Percentiles rank a stretch among this genome's conserved stretches.
Evolutionary conservation across 2,113 vertebrate species (phyloP).

Genomic region (Brienomyrus brachyistius): DNA sequence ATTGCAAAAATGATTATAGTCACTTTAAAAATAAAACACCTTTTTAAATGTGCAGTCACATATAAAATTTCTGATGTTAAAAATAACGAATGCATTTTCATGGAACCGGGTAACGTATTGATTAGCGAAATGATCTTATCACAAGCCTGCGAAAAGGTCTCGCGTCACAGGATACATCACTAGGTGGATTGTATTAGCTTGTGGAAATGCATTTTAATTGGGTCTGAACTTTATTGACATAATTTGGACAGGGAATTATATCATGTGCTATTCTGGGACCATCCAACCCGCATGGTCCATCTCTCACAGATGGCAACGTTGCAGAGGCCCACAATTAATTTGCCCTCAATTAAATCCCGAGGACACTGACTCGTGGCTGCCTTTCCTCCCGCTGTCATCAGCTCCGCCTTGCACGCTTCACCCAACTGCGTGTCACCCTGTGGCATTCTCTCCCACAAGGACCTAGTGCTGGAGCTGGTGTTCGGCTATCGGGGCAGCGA

Average conservation of each 20-base stretch:
- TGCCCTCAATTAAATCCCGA: neutral
- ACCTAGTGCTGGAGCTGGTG: constrained; percentile 89
- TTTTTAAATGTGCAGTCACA: neutral
- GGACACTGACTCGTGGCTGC: neutral
- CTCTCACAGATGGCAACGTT: neutral
- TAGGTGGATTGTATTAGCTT: neutral
- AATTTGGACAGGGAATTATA: neutral
- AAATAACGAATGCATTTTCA: neutral
- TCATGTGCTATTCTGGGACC: neutral
- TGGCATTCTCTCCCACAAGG: constrained; percentile 60
- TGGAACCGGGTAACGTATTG: neutral
- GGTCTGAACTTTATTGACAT: neutral
- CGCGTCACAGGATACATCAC: neutral
- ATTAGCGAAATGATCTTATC: neutral
- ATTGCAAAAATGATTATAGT: neutral
- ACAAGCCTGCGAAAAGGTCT: neutral
- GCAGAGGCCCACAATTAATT: neutral
- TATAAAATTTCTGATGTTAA: neutral
- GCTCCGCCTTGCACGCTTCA: neutral
- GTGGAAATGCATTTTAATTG: constrained; percentile 11
- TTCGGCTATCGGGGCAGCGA: constrained; percentile 96
- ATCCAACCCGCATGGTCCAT: neutral
- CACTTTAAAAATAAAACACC: neutral
- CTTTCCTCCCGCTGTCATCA: neutral
- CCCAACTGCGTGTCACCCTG: constrained; percentile 14